Evolutionary conservation across 2,113 vertebrate genomes (phyloP).

Genomic region (Pitta sordida): DNA sequence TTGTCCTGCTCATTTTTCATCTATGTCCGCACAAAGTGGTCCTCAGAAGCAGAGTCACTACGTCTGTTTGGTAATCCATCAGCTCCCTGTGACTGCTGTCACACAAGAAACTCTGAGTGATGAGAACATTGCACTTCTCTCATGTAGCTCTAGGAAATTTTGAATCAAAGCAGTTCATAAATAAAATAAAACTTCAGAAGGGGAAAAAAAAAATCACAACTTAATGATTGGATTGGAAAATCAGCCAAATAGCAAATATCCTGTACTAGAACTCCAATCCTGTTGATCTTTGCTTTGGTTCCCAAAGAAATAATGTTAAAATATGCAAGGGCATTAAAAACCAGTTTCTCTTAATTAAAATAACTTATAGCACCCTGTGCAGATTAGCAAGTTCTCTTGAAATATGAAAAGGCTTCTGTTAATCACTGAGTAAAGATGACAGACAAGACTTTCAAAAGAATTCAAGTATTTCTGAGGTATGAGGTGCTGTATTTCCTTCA

Average conservation of each 20-base stretch:
- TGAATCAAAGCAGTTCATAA: not conserved
- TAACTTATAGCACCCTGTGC: not conserved
- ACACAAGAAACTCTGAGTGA: not conserved
- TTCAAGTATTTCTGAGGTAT: not conserved
- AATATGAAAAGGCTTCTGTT: not conserved
- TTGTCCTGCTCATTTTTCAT: not conserved
- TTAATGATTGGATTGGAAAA: not conserved
- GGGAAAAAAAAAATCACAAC: not conserved
- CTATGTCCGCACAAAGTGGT: not conserved
- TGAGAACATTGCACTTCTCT: not conserved
- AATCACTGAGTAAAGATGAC: not conserved
- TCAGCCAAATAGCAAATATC: not conserved
- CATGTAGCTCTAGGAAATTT: not conserved
- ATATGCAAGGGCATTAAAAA: not conserved
- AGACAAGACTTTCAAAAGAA: not conserved
- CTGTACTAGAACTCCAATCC: not conserved
- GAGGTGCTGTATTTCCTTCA: not conserved
- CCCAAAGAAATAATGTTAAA: not conserved
- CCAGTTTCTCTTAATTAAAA: not conserved
- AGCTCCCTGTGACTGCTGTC: not conserved
- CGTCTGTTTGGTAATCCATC: not conserved
- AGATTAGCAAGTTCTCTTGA: not conserved
- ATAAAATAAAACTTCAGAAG: not conserved
- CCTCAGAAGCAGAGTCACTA: not conserved
- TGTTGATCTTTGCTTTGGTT: not conserved